Evolutionary conservation across 2,888 invertebrate species (phyloP).

Genomic region (Dusona sp.): DNA sequence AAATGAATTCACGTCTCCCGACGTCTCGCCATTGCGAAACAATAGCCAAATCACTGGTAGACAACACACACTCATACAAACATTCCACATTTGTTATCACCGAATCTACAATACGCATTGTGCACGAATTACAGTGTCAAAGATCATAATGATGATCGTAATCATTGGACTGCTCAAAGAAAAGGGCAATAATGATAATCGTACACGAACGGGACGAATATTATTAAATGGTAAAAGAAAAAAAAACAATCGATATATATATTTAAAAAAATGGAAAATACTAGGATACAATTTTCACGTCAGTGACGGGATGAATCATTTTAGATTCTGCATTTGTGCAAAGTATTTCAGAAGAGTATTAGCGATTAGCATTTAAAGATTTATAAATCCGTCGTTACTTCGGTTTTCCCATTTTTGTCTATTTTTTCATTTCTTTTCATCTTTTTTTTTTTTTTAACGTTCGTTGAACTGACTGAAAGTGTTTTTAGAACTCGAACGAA

Average conservation of each 20-base stretch:
- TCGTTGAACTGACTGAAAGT: constrained; percentile 79
- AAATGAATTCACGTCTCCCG: neutral
- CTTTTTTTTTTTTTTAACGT: constrained; percentile 67
- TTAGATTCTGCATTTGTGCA: constrained; percentile 57
- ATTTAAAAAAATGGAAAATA: constrained; percentile 11
- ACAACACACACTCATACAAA: constrained; percentile 17
- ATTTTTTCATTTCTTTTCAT: constrained; percentile 74
- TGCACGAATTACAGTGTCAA: constrained; percentile 28
- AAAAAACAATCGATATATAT: constrained; percentile 24
- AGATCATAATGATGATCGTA: constrained; percentile 16
- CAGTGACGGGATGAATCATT: constrained; percentile 41
- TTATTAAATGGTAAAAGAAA: constrained; percentile 47
- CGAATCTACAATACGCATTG: constrained; percentile 29
- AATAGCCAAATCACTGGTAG: constrained; percentile 1
- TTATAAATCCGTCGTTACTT: constrained; percentile 47
- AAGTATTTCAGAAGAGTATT: constrained; percentile 65
- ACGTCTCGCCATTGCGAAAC: neutral
- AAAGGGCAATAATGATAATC: constrained; percentile 57
- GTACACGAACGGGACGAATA: constrained; percentile 53
- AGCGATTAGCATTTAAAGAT: constrained; percentile 61
- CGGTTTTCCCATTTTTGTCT: constrained; percentile 50
- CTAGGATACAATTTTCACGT: constrained; percentile 43
- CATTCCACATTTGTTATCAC: constrained; percentile 57
- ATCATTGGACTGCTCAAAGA: constrained; percentile 55
- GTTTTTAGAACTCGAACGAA: constrained; percentile 48